Percentiles rank a stretch among this genome's conserved stretches.
Conservation (phyloP, 2,888 invertebrate genomes). For the Xanthia icteritia region DNA sequence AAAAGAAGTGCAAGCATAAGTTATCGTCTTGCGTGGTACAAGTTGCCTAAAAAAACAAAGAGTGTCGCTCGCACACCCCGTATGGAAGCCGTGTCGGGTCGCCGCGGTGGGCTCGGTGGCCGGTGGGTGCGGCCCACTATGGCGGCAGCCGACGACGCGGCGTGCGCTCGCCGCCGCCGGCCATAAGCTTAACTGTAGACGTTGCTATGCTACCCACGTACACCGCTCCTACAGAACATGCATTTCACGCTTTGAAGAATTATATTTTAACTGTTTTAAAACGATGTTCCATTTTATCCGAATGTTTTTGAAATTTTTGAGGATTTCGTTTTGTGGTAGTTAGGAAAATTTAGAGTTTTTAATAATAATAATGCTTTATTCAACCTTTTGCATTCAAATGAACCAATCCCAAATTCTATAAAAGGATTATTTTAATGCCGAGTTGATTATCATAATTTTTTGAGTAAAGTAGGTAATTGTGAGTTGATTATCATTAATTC, state of each 20-base stretch:
- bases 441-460: not conserved
- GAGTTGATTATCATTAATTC: not conserved
- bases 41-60: slow-evolving; percentile 68
- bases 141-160: slow-evolving; percentile 45
- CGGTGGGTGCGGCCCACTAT: slow-evolving; percentile 70
- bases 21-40: slow-evolving; percentile 64
- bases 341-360: not conserved
- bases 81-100: slow-evolving; percentile 64
- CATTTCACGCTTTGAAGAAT: slow-evolving; percentile 67
- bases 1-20: slow-evolving; percentile 59
- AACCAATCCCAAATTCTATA: no score
- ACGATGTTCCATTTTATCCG: slow-evolving; percentile 40
- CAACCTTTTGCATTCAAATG: not conserved
- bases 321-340: not conserved
- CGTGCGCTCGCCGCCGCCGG: slow-evolving; percentile 59
- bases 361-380: not conserved
- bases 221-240: slow-evolving; percentile 62
- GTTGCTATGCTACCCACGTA: slow-evolving; percentile 68
- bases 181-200: slow-evolving; percentile 65
- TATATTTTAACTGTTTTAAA: slow-evolving; percentile 63
- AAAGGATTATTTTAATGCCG: not conserved
- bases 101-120: slow-evolving; percentile 67
- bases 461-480: no score
- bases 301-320: slow-evolving; percentile 8
- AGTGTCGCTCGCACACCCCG: slow-evolving; percentile 67